Conservation (phyloP, 2,113 vertebrate species). For the Oreotrochilus melanogaster region DNA sequence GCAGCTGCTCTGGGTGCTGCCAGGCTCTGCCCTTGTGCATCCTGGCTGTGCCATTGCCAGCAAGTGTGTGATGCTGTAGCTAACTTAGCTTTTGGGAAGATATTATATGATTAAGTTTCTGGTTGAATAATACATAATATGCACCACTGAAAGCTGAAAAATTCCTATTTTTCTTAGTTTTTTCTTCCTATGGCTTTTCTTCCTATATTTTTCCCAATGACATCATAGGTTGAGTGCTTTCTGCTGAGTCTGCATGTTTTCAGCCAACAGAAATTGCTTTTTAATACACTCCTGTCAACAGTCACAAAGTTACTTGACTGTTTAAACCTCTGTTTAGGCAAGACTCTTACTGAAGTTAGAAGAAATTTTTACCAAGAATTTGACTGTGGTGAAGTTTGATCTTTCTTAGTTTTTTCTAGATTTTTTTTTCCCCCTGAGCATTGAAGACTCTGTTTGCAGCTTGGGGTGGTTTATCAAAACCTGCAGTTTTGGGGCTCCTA, state of each 20-base stretch:
- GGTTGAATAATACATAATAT: neutral
- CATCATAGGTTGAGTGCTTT: neutral
- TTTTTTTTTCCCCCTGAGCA: too few species aligned
- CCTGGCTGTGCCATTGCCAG: neutral
- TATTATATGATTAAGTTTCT: neutral
- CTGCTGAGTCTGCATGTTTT: neutral
- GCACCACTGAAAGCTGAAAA: slow-evolving; percentile 9
- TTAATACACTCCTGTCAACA: neutral
- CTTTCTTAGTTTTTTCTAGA: neutral
- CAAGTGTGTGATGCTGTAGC: neutral
- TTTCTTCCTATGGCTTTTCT: too few species aligned
- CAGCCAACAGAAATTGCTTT: neutral
- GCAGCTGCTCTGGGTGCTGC: neutral
- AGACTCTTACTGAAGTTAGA: neutral
- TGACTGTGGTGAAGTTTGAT: rapidly evolving
- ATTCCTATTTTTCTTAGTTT: too few species aligned
- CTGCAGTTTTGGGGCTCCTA: neutral
- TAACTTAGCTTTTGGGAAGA: neutral
- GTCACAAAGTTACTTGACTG: neutral
- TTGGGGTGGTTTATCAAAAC: neutral
- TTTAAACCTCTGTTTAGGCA: neutral
- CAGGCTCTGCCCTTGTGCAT: neutral
- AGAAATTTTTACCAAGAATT: neutral
- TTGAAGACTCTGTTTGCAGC: neutral
- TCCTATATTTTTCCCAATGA: neutral